Conservation (phyloP, 2,113 vertebrate genomes). For the Craseonycteris thonglongyai region DNA sequence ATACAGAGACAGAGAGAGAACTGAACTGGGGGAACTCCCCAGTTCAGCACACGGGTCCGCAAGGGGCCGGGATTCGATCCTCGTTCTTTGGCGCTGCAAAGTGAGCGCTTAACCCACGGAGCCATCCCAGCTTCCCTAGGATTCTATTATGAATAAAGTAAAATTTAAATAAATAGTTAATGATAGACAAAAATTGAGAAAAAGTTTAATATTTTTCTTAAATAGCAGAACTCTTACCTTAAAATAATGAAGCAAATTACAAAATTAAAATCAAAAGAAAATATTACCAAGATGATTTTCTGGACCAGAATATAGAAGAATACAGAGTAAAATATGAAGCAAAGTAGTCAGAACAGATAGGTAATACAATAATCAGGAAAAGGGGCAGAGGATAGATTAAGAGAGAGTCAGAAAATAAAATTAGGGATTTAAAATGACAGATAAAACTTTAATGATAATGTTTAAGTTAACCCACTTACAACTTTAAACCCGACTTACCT, state of each 20-base stretch:
- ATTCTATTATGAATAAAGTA: constrained; percentile 14
- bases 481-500: background rate
- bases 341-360: background rate
- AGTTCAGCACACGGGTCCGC: no score
- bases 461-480: background rate
- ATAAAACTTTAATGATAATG: background rate
- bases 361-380: background rate
- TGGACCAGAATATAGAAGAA: background rate
- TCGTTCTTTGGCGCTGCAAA: no score
- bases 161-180: background rate
- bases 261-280: background rate
- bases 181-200: background rate
- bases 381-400: background rate
- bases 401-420: constrained; percentile 1
- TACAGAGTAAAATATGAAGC: background rate
- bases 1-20: no score
- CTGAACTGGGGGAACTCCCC: no score
- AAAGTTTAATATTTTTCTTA: background rate
- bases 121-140: no score
- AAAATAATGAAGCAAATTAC: constrained; percentile 24
- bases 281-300: background rate
- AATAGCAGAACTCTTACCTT: background rate
- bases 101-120: no score
- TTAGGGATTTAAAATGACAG: background rate
- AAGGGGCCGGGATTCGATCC: no score